A percentile compares a stretch with the other conserved stretches of the same genome.
Evolutionary conservation across 2,888 invertebrate species (phyloP).

Genomic region (Oscheius sp.): DNA sequence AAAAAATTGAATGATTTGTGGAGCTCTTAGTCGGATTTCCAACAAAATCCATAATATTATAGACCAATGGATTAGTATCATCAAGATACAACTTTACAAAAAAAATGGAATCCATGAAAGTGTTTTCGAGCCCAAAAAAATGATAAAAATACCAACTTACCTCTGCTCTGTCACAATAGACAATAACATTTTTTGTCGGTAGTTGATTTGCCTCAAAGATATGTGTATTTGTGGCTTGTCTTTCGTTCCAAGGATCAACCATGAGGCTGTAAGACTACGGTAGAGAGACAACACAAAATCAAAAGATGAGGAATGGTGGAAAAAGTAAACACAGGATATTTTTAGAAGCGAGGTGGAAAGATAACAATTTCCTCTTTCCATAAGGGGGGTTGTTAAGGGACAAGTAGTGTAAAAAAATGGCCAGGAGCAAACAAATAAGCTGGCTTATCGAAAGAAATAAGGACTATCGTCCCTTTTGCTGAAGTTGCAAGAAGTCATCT

Average conservation of each 20-base stretch:
- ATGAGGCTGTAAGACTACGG: conserved; percentile 12
- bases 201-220: conserved; percentile 49
- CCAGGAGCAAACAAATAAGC: neutral
- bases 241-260: conserved; percentile 23
- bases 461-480: neutral
- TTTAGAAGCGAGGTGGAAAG: neutral
- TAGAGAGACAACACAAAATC: neutral
- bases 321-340: neutral
- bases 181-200: conserved; percentile 62
- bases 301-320: neutral
- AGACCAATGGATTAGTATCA: too few species aligned
- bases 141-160: neutral
- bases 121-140: too few species aligned
- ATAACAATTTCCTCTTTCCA: too few species aligned
- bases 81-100: too few species aligned
- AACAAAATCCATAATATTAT: too few species aligned
- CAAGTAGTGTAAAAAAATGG: too few species aligned
- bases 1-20: neutral
- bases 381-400: too few species aligned
- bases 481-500: neutral
- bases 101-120: too few species aligned
- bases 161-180: conserved; percentile 66
- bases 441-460: neutral
- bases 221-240: conserved; percentile 21
- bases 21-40: too few species aligned